Conservation (phyloP, 2,888 invertebrate genomes). For the Amblyjoppa fuscipennis region DNA sequence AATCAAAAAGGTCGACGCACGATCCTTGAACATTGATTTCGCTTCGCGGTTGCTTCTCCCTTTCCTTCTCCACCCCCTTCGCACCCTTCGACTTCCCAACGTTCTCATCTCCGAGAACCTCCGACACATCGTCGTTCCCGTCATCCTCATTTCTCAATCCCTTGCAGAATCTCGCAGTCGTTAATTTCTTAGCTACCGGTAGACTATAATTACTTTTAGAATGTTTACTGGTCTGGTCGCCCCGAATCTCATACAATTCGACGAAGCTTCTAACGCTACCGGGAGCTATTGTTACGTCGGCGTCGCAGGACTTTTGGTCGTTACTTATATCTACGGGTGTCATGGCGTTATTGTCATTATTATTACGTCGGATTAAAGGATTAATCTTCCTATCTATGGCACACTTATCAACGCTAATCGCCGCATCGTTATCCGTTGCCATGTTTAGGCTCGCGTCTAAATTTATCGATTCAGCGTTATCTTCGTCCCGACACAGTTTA, state of each 20-base stretch:
- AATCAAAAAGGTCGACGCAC: neutral
- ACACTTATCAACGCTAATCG: constrained; percentile 78
- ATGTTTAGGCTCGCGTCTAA: constrained; percentile 11
- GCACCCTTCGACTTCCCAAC: neutral
- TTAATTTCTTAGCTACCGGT: constrained; percentile 54
- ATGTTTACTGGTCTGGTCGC: constrained; percentile 73
- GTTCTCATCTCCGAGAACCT: constrained; percentile 32
- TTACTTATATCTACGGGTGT: constrained; percentile 82
- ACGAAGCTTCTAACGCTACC: constrained; percentile 83
- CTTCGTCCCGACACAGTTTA: constrained; percentile 14
- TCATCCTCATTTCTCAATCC: constrained; percentile 48
- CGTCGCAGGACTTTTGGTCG: constrained; percentile 80
- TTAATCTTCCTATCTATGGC: constrained; percentile 80
- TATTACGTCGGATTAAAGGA: constrained; percentile 75
- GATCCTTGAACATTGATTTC: constrained; percentile 4
- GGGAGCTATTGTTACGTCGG: constrained; percentile 77
- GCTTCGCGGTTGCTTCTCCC: constrained; percentile 15
- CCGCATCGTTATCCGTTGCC: constrained; percentile 45
- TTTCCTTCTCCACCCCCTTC: neutral
- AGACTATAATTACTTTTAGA: constrained; percentile 76
- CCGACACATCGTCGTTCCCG: neutral
- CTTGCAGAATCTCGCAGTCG: constrained; percentile 56
- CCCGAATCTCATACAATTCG: constrained; percentile 81
- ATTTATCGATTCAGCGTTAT: constrained; percentile 40
- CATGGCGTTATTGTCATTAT: constrained; percentile 83